Conservation (phyloP, 1,140 invertebrate genomes). For the Listronotus oregonensis region DNA sequence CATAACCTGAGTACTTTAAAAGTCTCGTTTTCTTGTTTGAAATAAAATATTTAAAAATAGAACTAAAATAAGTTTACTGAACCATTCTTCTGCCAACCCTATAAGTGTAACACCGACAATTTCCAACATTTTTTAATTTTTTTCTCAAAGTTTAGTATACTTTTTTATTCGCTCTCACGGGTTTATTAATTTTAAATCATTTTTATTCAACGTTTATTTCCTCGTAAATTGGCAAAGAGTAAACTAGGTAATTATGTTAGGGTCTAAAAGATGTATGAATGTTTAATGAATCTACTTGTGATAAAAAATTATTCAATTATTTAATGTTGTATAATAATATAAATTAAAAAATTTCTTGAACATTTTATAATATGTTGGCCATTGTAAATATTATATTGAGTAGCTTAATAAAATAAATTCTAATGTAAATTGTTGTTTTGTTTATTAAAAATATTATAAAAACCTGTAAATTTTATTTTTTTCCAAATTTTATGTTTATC, state of each 20-base stretch:
- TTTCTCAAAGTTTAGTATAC: too few species aligned
- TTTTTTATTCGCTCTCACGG: too few species aligned
- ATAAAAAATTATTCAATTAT: constrained; percentile 30
- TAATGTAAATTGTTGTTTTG: constrained; percentile 1
- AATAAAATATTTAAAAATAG: too few species aligned
- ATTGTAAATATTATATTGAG: constrained; percentile 37
- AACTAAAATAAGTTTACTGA: too few species aligned
- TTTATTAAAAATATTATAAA: neutral
- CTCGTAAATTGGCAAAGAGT: constrained; percentile 5
- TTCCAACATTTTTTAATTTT: too few species aligned
- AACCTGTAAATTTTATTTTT: neutral
- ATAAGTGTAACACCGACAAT: too few species aligned
- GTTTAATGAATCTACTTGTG: constrained; percentile 34
- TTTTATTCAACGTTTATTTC: neutral
- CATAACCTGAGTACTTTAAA: too few species aligned
- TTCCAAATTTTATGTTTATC: too few species aligned
- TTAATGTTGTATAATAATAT: constrained; percentile 32
- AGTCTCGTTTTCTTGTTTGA: too few species aligned
- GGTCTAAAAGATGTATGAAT: constrained; percentile 28
- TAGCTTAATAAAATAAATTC: constrained; percentile 29
- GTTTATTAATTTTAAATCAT: neutral
- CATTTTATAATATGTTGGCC: constrained; percentile 37
- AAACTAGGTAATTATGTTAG: neutral
- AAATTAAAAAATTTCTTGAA: constrained; percentile 26
- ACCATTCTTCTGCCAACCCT: too few species aligned